These are phyloP conservation scores for Suricata suricatta DNA, from an alignment of 2,113 vertebrate genomes.

Conservation along the genomic window DNA sequence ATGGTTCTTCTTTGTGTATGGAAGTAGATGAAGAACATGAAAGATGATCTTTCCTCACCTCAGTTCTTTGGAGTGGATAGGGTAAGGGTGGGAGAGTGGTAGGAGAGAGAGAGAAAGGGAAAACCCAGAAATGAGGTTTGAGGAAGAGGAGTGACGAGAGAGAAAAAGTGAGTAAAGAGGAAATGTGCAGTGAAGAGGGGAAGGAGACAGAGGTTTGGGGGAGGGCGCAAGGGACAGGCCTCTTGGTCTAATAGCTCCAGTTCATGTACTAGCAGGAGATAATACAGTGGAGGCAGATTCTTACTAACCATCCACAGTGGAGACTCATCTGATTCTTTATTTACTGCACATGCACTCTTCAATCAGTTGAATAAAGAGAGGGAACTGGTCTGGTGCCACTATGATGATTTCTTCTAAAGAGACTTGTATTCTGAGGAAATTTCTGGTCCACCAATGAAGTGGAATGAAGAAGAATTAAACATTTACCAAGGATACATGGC, in stretches of 20 bases:
- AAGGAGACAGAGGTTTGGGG: background rate
- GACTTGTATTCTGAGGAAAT: background rate
- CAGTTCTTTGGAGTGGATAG: background rate
- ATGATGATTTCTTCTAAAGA: slow-evolving; percentile 2
- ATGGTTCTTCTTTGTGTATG: background rate
- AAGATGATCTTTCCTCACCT: background rate
- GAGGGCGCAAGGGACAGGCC: background rate
- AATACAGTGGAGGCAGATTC: background rate
- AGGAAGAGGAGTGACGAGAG: background rate
- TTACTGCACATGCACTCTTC: background rate
- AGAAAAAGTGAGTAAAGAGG: background rate
- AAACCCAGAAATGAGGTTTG: background rate
- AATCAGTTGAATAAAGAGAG: background rate
- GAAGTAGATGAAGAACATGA: background rate
- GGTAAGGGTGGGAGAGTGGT: too few relatives aligned
- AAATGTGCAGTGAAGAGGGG: background rate
- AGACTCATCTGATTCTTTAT: background rate
- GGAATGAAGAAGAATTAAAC: background rate
- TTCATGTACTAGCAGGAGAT: background rate
- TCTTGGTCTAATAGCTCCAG: background rate
- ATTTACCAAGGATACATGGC: background rate
- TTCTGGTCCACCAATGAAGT: background rate
- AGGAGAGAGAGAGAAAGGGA: background rate
- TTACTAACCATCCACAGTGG: background rate
- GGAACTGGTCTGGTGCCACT: background rate